Evolutionary conservation across 2,113 vertebrate genomes (phyloP).

Genomic region (Numida meleagris): DNA sequence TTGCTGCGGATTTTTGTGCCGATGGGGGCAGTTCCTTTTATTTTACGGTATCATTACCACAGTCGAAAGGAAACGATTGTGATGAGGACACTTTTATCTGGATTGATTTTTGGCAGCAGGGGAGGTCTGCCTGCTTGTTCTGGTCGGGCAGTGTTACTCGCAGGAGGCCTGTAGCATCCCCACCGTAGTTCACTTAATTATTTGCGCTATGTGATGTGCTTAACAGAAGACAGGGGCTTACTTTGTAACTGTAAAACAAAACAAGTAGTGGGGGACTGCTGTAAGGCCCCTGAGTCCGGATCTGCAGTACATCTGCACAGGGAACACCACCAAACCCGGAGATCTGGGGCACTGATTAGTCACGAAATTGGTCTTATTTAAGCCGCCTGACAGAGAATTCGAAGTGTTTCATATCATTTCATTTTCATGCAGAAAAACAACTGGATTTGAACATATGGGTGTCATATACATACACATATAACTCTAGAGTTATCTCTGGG

Average conservation of each 20-base stretch:
- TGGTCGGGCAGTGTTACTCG: neutral
- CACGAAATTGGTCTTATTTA: neutral
- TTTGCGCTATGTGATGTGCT: neutral
- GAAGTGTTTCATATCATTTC: neutral
- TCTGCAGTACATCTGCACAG: neutral
- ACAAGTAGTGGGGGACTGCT: neutral
- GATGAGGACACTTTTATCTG: neutral
- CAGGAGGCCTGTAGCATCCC: slow-evolving; percentile 39
- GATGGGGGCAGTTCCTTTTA: neutral
- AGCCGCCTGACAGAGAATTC: neutral
- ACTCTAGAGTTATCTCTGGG: neutral
- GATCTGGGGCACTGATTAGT: neutral
- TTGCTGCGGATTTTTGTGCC: neutral
- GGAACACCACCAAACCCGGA: neutral
- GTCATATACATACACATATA: neutral
- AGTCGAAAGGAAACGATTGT: neutral
- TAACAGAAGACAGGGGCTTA: neutral
- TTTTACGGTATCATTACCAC: neutral
- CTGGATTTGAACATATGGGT: neutral
- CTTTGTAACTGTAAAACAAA: neutral
- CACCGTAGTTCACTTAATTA: neutral
- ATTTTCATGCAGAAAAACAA: neutral
- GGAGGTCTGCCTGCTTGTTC: neutral
- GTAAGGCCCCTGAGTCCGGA: neutral
- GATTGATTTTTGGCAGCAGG: neutral